Conservation (phyloP, 2,797 vertebrate genomes). For the Myotis vivesi region DNA sequence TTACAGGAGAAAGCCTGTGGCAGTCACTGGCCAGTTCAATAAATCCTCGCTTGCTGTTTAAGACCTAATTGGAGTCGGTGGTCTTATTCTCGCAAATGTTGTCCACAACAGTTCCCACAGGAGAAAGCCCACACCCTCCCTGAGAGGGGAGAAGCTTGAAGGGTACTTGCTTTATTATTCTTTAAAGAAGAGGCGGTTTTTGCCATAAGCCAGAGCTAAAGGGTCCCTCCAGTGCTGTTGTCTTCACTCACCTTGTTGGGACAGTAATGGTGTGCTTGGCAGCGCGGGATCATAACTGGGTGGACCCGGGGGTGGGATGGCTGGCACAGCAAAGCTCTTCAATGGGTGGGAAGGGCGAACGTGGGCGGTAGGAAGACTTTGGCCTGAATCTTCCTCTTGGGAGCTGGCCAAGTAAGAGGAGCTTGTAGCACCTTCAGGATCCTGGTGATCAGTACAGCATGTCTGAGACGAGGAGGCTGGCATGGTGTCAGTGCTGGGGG, state of each 20-base stretch:
- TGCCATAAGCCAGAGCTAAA: not conserved
- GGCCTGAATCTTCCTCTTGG: constrained; percentile 92
- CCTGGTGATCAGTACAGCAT: constrained; percentile 90
- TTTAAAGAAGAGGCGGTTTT: not conserved
- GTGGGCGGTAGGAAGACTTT: constrained; percentile 90
- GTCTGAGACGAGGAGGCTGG: constrained; percentile 90
- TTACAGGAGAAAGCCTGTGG: too few species aligned
- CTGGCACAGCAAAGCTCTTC: constrained; percentile 97
- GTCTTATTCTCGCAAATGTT: too few species aligned
- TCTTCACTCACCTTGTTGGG: constrained; percentile 92
- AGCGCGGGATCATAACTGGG: constrained; percentile 90
- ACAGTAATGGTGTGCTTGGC: constrained; percentile 93
- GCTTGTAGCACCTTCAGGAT: constrained; percentile 89
- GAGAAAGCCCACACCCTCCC: not conserved
- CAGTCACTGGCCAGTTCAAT: too few species aligned
- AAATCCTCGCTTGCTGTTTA: too few species aligned
- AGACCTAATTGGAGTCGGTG: too few species aligned
- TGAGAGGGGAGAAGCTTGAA: not conserved
- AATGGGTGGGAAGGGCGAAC: constrained; percentile 93
- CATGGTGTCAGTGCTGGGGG: constrained; percentile 93
- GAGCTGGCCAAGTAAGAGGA: constrained; percentile 90
- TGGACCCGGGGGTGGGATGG: constrained; percentile 84
- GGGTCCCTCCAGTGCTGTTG: accelerated
- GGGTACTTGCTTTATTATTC: not conserved
- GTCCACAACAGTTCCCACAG: not conserved